Base-by-base conservation (phyloP, 2,888 invertebrate species). In the Tetragonula carbonaria region DNA sequence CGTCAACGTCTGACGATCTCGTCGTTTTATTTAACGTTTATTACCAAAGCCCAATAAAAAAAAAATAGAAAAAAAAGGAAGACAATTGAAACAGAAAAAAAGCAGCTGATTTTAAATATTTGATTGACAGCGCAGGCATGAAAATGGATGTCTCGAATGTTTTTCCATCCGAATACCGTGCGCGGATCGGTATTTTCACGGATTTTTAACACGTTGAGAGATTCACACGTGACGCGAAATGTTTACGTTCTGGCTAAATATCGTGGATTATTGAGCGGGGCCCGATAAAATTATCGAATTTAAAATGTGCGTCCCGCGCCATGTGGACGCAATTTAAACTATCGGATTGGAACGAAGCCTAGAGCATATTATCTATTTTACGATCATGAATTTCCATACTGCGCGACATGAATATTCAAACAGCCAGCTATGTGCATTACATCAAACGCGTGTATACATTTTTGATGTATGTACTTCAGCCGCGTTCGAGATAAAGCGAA, bases 381-480 rank as follows among this genome's bases (percentile, higher is more conserved):
- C 75, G 70, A 86, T 80, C 75, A 66, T 87, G 77, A 71, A 78
- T 86, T 86, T 86, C 83, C 80, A 82, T 85, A 80, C 87, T 70
- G 73, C 67, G 74, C 78, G 65, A 77, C 75, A 84, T 86, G 89
- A 88, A 89, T 89, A 88, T 88, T 87, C 80, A 87, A 80, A 53
- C 73, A 65, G 66, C 55, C 67, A 8, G 16, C 63, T 77, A 63
- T 77, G 78, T 73, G 68, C 67, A 79, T 84, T 87, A 82, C 62
- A 66, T 63, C 83, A 77, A 78, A 78, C 67, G 70, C 68, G 63
- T 82, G 68, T 67, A 78, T 86, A 78, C 77, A 80, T 84, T 89
- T 83, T 87, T 86, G 74, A 85, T 76, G 74, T 74, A 85, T 78
- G 62, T 67, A 82, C 68, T 76, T 81, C 77, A 76, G 18, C 62